These are phyloP conservation scores for Tethya wilhelma DNA, from an alignment of 37 sponge, comb jelly and placozoan species.

Conservation along the genomic window DNA sequence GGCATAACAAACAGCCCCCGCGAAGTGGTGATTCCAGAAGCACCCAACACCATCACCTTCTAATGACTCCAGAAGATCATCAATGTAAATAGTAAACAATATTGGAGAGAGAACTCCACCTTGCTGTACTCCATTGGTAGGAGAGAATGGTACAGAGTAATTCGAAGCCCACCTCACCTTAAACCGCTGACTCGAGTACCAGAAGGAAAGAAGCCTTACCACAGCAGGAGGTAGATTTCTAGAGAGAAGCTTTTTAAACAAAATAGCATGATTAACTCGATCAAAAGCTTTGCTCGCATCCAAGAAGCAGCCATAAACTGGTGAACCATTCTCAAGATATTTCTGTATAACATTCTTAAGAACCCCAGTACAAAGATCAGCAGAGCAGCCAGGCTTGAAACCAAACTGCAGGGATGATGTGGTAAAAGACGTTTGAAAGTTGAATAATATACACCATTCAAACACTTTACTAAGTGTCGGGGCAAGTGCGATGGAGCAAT, in stretches of 20 bases:
- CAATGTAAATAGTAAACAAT: background rate
- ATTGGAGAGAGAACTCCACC: background rate
- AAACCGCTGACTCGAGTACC: no score
- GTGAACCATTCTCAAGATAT: no score
- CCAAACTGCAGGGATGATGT: background rate
- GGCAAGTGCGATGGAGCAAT: background rate
- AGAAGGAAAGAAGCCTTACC: background rate
- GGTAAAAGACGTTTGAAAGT: background rate
- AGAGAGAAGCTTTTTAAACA: background rate
- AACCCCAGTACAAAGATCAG: background rate
- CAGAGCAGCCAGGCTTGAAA: background rate
- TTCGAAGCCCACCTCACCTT: background rate
- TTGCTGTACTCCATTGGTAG: background rate
- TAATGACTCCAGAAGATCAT: background rate
- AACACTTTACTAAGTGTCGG: no score
- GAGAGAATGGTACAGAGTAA: background rate
- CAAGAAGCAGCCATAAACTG: no score
- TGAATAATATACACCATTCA: no score
- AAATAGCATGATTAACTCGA: no score
- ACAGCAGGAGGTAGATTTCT: background rate
- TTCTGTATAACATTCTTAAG: no score
- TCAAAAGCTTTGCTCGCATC: no score
- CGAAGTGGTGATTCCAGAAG: background rate
- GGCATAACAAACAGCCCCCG: background rate
- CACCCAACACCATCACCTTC: background rate